A percentile compares a stretch with the other conserved stretches of the same genome.
Conservation (phyloP, 1,140 invertebrate species). For the Oryctes rhinoceros region DNA sequence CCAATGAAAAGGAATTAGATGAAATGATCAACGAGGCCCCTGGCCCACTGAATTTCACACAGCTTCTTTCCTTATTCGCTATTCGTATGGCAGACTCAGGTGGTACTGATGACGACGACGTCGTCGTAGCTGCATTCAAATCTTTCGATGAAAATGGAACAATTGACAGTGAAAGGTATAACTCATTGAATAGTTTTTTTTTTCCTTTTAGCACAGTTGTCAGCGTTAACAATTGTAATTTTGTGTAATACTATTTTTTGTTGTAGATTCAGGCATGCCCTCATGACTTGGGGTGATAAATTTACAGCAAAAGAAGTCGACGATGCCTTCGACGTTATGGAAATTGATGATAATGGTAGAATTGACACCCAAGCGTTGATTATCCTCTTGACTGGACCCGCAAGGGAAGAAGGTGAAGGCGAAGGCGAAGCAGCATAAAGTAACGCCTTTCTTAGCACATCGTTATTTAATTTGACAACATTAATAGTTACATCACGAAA, state of each 20-base stretch:
- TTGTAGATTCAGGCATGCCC: constrained; percentile 86
- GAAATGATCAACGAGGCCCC: constrained; percentile 90
- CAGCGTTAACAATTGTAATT: background rate
- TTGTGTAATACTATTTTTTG: constrained; percentile 32
- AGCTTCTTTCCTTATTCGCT: constrained; percentile 91
- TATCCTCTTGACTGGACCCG: constrained; percentile 84
- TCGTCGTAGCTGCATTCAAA: constrained; percentile 93
- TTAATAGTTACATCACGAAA: constrained; percentile 8
- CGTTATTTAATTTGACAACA: background rate
- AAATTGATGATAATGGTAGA: constrained; percentile 90
- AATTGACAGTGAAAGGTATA: constrained; percentile 83
- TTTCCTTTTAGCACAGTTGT: background rate
- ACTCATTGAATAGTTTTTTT: background rate
- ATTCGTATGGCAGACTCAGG: constrained; percentile 83
- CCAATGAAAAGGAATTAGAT: constrained; percentile 89
- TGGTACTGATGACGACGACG: constrained; percentile 90
- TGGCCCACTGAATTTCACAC: constrained; percentile 95
- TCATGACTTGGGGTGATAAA: constrained; percentile 97
- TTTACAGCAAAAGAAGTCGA: constrained; percentile 92
- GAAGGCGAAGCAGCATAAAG: constrained; percentile 70
- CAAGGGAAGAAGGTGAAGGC: constrained; percentile 72
- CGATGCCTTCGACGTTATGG: constrained; percentile 95
- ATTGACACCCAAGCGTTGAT: constrained; percentile 92
- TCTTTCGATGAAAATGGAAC: constrained; percentile 92
- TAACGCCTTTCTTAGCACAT: constrained; percentile 32